A percentile compares a stretch with the other conserved stretches of the same genome.
These are phyloP conservation scores for Callocephalon fimbriatum DNA, from an alignment of 2,113 vertebrate genomes.

Conservation along the genomic window DNA sequence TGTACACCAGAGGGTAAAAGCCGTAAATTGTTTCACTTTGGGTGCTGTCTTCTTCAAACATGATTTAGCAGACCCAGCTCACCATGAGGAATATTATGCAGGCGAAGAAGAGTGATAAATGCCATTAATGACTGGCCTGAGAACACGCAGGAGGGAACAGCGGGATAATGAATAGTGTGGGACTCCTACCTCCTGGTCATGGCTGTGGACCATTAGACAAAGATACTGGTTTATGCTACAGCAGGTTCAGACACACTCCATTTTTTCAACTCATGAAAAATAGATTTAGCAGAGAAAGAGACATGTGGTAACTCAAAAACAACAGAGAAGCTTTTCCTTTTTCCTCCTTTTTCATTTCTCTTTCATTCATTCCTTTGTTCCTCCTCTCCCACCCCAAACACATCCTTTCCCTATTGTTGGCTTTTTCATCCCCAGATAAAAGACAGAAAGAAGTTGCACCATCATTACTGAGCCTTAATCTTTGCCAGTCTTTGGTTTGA, in stretches of 20 bases:
- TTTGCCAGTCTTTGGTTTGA: background rate
- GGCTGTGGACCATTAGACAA: background rate
- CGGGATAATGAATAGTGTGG: background rate
- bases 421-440: background rate
- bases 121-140: background rate
- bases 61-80: constrained; percentile 1
- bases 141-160: background rate
- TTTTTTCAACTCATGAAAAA: background rate
- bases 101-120: constrained; percentile 20
- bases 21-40: background rate
- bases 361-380: background rate
- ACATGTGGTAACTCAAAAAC: background rate
- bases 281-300: background rate
- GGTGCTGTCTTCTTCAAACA: background rate
- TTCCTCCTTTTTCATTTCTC: background rate
- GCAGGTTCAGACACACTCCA: background rate
- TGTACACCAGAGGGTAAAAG: background rate
- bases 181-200: background rate
- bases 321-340: background rate
- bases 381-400: background rate
- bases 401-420: background rate
- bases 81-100: background rate
- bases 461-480: background rate
- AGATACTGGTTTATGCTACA: background rate
- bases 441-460: background rate